A percentile compares a stretch with the other conserved stretches of the same genome.
phyloP scores from a whole-genome alignment of 2,888 invertebrate genomes.

The Sepiola atlantica region DNA sequence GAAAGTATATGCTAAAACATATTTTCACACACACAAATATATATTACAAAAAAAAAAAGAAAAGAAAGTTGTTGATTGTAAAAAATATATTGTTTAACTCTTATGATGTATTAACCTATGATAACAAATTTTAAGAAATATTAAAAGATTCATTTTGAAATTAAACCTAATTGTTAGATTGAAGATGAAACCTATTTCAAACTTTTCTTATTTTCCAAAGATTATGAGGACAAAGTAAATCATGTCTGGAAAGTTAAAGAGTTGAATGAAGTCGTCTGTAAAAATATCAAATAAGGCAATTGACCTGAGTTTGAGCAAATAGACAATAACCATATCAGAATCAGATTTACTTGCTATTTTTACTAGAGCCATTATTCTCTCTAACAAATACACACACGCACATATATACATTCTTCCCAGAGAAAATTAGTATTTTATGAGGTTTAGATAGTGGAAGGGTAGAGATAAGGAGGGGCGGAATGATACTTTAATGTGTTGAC shows the following conservation, averaged over 20 bases:
- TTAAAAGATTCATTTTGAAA: neutral
- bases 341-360: neutral
- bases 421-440: slow-evolving; percentile 14
- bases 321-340: slow-evolving; percentile 19
- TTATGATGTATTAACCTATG: too few relatives aligned
- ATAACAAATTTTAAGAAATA: too few relatives aligned
- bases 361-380: neutral
- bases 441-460: neutral
- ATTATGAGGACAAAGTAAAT: neutral
- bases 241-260: slow-evolving; percentile 32
- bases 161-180: neutral
- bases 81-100: too few relatives aligned
- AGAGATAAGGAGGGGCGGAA: neutral
- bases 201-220: neutral
- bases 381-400: neutral
- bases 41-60: too few relatives aligned
- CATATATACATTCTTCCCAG: neutral
- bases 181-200: neutral
- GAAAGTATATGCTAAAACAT: too few relatives aligned
- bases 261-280: neutral
- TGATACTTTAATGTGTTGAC: slow-evolving; percentile 5
- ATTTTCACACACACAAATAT: too few relatives aligned
- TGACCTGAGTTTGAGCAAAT: slow-evolving; percentile 32
- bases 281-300: neutral
- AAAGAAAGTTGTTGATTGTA: too few relatives aligned